These are phyloP conservation scores for Zaprionus taronus DNA, from an alignment of 1,140 invertebrate genomes.

Conservation along the genomic window DNA sequence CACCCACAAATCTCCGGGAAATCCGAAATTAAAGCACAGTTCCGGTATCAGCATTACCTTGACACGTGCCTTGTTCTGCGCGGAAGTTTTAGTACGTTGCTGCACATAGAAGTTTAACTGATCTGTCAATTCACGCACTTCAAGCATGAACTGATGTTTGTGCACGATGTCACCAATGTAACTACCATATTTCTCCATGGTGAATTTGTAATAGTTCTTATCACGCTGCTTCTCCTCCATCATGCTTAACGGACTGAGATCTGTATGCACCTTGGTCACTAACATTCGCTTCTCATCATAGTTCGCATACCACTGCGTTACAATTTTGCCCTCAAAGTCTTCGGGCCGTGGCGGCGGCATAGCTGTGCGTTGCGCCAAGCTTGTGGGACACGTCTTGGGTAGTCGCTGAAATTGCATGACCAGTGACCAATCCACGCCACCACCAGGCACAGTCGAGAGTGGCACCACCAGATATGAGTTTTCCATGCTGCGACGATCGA, in stretches of 20 bases:
- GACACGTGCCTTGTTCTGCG: conserved; percentile 46
- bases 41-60: conserved; percentile 91
- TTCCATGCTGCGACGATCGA: conserved; percentile 87
- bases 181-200: conserved; percentile 90
- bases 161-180: conserved; percentile 88
- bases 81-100: conserved; percentile 66
- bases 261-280: conserved; percentile 92
- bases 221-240: conserved; percentile 91
- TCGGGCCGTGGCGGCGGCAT: conserved; percentile 87
- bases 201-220: conserved; percentile 92
- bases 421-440: conserved; percentile 83
- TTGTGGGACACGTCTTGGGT: conserved; percentile 30
- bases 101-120: conserved; percentile 88
- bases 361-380: conserved; percentile 85
- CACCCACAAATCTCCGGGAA: conserved; percentile 95
- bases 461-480: conserved; percentile 93
- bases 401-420: conserved; percentile 84
- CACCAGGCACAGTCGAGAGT: conserved; percentile 11
- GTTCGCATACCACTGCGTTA: conserved; percentile 94
- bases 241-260: conserved; percentile 90
- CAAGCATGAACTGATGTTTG: conserved; percentile 91
- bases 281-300: conserved; percentile 89
- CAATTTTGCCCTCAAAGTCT: conserved; percentile 89
- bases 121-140: conserved; percentile 94
- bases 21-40: conserved; percentile 93